Percentiles rank a stretch among this genome's conserved stretches.
Evolutionary conservation across 2,888 invertebrate genomes (phyloP).

Genomic region (Steinernema hermaphroditum): DNA sequence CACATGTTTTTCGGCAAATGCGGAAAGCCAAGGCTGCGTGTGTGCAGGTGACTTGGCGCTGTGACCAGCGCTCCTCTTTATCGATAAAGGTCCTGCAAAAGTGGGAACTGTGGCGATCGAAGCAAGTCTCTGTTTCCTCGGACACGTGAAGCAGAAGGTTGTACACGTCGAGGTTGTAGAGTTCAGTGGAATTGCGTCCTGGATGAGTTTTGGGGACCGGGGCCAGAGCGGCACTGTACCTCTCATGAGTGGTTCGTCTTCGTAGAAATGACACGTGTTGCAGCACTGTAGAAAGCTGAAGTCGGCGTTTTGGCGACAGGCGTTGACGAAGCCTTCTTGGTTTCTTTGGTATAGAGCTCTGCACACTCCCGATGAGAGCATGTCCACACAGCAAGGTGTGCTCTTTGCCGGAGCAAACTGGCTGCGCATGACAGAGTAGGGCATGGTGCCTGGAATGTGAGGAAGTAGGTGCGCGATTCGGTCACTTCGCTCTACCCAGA

Average conservation of each 20-base stretch:
- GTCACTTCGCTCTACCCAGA: neutral
- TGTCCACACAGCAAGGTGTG: conserved; percentile 59
- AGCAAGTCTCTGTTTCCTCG: conserved; percentile 45
- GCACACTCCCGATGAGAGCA: conserved; percentile 52
- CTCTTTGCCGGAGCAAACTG: conserved; percentile 41
- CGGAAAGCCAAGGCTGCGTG: conserved; percentile 58
- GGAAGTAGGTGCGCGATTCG: neutral
- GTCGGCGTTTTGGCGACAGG: conserved; percentile 54
- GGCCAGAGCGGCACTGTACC: too few relatives aligned
- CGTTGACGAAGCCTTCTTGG: conserved; percentile 51
- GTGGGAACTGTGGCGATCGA: conserved; percentile 50
- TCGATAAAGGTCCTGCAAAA: conserved; percentile 44
- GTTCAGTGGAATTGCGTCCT: conserved; percentile 36
- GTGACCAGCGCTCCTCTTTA: conserved; percentile 43
- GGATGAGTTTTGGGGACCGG: too few relatives aligned
- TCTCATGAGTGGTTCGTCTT: conserved; percentile 36
- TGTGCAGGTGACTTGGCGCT: conserved; percentile 49
- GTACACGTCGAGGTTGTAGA: conserved; percentile 55
- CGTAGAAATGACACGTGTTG: conserved; percentile 56
- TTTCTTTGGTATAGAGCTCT: conserved; percentile 46
- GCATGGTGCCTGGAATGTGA: conserved; percentile 25
- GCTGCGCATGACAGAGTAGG: neutral
- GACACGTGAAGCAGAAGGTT: conserved; percentile 45
- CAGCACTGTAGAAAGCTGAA: conserved; percentile 61
- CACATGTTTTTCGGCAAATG: conserved; percentile 57